These are phyloP conservation scores for Samia ricini DNA, from an alignment of 1,140 invertebrate genomes.

Conservation along the genomic window DNA sequence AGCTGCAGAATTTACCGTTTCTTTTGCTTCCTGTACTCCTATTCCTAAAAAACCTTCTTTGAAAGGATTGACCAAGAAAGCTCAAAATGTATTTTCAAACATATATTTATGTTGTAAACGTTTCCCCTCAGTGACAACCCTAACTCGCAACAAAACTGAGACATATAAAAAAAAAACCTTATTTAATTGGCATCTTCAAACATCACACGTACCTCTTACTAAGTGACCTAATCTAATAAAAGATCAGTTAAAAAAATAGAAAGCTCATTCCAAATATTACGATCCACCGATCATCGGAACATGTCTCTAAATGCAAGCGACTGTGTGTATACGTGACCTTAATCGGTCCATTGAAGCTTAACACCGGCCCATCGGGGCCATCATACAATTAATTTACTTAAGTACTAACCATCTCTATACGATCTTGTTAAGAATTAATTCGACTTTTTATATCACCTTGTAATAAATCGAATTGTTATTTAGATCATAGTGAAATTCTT, in stretches of 20 bases:
- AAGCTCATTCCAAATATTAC: slow-evolving; percentile 5
- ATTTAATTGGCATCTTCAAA: neutral
- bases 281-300: neutral
- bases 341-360: slow-evolving; percentile 10
- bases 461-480: slow-evolving; percentile 20
- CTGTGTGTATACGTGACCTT: slow-evolving; percentile 18
- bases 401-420: slow-evolving; percentile 6
- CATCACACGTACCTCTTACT: neutral
- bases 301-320: neutral
- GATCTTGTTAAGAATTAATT: slow-evolving; percentile 23
- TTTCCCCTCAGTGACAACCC: no score
- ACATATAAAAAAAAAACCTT: neutral
- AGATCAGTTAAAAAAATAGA: neutral
- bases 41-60: no score
- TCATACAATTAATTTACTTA: slow-evolving; percentile 7
- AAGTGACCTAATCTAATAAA: neutral
- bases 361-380: slow-evolving; percentile 7
- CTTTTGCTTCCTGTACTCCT: no score
- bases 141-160: no score
- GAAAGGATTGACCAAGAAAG: no score
- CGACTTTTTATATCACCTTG: slow-evolving; percentile 6
- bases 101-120: no score
- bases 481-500: slow-evolving; percentile 14
- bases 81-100: no score
- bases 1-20: no score